Base-by-base conservation (phyloP, 2,888 invertebrate species). In the Drosophila barbarae region DNA sequence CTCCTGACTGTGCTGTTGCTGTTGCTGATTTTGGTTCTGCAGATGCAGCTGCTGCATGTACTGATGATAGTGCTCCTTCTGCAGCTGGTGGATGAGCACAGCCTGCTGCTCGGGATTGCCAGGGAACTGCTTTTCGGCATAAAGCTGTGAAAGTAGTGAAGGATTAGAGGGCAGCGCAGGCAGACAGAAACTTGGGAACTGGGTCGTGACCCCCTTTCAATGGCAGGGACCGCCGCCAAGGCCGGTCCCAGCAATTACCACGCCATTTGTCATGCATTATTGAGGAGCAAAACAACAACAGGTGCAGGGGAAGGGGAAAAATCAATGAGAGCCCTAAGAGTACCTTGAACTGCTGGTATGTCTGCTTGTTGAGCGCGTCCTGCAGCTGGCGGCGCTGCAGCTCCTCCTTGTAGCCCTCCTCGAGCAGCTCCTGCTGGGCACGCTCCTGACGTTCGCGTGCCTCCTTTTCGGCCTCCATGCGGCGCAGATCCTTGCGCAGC, bases 41-140 rank as follows among this genome's bases (percentile, higher is more conserved):
- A 88, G 69, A 56, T 93, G 94, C 38, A 98, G 90, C 89, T 99
- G 99, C 84, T 98, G 96, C 93, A 99, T 98, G 89, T 99, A 99
- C 87, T 99, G 98, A 87, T 98, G 97, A 88, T 98, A 99, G 90
- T 99, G 99, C 86, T 99, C 98, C 81, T 98, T 98, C 90, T 99
- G 99, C 46, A 99, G 90, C 87, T 99, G 98, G 58, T 95, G 92
- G 61, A 99, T 96, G 28, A 99, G 91, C 41, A 96, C 93, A 0
- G 96, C 97, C 91, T 99, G 99, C 91, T 98, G 94, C 77, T 95
- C 95, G 1, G 94, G 94, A 88, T 95, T 95, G 3, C 93, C 94
- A 0, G 95, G 95, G 86, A 93, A 95, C 87, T 99, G 99, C 87
- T 98, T 98, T 82, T 98, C 96, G 0, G 99, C 97, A 89, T 99